phyloP scores from a whole-genome alignment of 2,888 invertebrate genomes.

The Drosophila pseudotalamancana region DNA sequence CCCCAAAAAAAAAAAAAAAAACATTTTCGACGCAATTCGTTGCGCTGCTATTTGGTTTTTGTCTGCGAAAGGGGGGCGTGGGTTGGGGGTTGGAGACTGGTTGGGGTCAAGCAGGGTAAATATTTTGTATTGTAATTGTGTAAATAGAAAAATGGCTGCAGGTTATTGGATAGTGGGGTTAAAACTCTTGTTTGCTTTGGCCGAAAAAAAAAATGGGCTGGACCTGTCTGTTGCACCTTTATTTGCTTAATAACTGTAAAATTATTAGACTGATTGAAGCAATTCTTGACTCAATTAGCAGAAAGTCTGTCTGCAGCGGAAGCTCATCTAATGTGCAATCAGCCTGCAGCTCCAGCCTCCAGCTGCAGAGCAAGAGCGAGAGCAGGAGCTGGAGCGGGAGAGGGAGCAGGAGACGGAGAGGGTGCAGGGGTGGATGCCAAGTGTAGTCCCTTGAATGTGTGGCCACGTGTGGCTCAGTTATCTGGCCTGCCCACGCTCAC shows the following conservation, averaged over 20 bases:
- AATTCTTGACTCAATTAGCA: conserved; percentile 30
- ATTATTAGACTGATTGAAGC: conserved; percentile 22
- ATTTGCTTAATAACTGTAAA: conserved; percentile 55
- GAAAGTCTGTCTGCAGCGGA: not conserved
- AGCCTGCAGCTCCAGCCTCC: conserved; percentile 2
- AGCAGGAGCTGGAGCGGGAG: not conserved
- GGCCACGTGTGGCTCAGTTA: conserved; percentile 59
- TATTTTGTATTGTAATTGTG: conserved; percentile 68
- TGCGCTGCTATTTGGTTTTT: conserved; percentile 30
- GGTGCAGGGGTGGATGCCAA: too few species aligned
- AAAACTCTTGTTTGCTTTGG: conserved; percentile 51
- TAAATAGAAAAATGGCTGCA: conserved; percentile 66
- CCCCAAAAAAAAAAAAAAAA: too few species aligned
- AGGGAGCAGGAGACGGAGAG: too few species aligned
- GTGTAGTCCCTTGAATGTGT: conserved; percentile 37
- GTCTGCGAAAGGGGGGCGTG: conserved; percentile 11
- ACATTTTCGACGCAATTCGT: conserved; percentile 69
- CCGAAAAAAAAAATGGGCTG: not conserved
- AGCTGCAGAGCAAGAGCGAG: not conserved
- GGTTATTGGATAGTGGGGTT: conserved; percentile 66
- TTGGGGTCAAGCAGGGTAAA: conserved; percentile 24
- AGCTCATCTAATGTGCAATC: not conserved
- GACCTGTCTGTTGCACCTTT: conserved; percentile 30
- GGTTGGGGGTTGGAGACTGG: not conserved
- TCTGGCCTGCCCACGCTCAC: conserved; percentile 37